Conservation (phyloP, 1,140 invertebrate species). For the Sycobia sp. region DNA sequence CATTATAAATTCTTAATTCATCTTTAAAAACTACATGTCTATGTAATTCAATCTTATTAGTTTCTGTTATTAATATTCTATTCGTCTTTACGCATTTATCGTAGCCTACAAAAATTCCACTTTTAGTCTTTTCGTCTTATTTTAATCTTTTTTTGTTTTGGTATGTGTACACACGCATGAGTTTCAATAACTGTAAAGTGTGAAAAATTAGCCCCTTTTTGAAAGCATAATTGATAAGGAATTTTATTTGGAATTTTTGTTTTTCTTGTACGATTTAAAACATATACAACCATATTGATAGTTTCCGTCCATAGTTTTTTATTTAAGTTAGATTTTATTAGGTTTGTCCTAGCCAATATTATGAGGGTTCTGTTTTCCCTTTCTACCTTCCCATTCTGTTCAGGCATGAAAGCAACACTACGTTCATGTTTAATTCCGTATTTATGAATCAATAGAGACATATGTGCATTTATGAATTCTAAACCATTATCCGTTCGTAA, state of each 20-base stretch:
- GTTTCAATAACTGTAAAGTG: slow-evolving; percentile 42
- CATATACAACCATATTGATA: slow-evolving; percentile 18
- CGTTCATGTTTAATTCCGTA: slow-evolving; percentile 4
- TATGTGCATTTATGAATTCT: background rate
- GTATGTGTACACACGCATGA: slow-evolving; percentile 31
- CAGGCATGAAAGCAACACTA: background rate
- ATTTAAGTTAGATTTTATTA: background rate
- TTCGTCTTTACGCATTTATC: background rate
- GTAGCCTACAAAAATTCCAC: background rate
- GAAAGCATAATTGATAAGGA: slow-evolving; percentile 43
- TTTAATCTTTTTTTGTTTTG: background rate
- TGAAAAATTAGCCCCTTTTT: slow-evolving; percentile 37
- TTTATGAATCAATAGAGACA: background rate
- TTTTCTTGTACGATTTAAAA: slow-evolving; percentile 25
- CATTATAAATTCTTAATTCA: background rate
- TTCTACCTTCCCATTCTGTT: slow-evolving; percentile 8
- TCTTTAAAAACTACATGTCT: background rate
- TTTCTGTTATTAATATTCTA: background rate
- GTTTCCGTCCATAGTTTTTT: slow-evolving; percentile 37
- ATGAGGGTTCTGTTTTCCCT: slow-evolving; percentile 2
- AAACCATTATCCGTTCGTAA: background rate
- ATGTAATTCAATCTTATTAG: slow-evolving; percentile 7
- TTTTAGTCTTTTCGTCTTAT: background rate
- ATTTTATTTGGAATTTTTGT: slow-evolving; percentile 29
- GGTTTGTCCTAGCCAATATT: background rate